Evolutionary conservation across 2,797 vertebrate species (phyloP).

Genomic region (Cirrhinus mrigala): DNA sequence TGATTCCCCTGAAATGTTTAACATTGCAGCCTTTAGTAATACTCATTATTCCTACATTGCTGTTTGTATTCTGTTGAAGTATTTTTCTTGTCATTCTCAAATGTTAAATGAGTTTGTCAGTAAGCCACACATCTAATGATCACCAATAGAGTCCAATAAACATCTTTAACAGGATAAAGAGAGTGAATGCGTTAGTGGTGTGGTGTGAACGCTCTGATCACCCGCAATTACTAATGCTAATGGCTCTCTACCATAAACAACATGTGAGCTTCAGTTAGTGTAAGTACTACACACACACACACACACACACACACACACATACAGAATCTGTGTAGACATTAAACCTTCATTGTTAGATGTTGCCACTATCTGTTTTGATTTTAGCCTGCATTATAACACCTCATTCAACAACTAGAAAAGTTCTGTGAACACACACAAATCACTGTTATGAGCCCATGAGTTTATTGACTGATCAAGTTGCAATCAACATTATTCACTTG

Average conservation of each 20-base stretch:
- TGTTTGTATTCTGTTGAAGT: background rate
- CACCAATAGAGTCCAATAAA: background rate
- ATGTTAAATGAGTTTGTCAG: background rate
- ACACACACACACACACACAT: background rate
- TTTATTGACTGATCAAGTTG: background rate
- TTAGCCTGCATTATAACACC: too few species aligned
- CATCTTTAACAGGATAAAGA: background rate
- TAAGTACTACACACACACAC: background rate
- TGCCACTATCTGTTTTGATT: background rate
- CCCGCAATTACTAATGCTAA: slow-evolving; percentile 29
- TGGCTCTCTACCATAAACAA: background rate
- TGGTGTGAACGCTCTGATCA: slow-evolving; percentile 41
- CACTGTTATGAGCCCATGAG: background rate
- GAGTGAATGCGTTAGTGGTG: slow-evolving; percentile 23
- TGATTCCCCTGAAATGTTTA: background rate
- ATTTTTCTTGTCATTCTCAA: background rate
- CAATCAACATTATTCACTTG: background rate
- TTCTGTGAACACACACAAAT: background rate
- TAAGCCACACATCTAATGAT: background rate
- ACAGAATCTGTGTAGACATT: background rate
- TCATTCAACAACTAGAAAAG: background rate
- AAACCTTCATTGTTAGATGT: background rate
- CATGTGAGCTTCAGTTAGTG: background rate
- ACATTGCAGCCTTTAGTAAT: background rate
- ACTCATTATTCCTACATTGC: background rate